Evolutionary conservation across 2,113 vertebrate genomes (phyloP).

Genomic region (Osmerus mordax): DNA sequence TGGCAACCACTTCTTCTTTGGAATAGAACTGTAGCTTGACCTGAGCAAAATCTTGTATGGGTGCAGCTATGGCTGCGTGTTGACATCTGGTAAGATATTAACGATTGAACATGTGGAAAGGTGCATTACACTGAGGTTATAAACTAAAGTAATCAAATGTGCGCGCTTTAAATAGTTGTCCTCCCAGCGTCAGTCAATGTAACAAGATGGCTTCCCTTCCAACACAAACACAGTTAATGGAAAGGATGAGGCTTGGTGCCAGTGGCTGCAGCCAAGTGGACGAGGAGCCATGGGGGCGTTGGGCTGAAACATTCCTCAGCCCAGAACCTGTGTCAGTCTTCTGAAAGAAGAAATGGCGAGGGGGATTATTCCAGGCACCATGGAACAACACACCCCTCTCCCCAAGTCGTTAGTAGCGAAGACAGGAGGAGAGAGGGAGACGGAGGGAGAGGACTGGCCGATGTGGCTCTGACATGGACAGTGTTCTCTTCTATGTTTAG

Average conservation of each 20-base stretch:
- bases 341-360: background rate
- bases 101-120: slow-evolving; percentile 29
- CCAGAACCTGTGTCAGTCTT: background rate
- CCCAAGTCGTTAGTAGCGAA: slow-evolving; percentile 3
- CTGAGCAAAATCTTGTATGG: slow-evolving; percentile 19
- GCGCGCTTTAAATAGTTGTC: slow-evolving; percentile 18
- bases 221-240: slow-evolving; percentile 18
- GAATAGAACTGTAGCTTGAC: slow-evolving; percentile 19
- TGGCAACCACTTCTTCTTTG: slow-evolving; percentile 4
- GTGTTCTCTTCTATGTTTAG: background rate
- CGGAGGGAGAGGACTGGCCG: background rate
- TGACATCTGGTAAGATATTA: slow-evolving; percentile 28
- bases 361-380: background rate
- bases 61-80: slow-evolving; percentile 34
- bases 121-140: slow-evolving; percentile 11
- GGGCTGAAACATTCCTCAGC: slow-evolving; percentile 20
- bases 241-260: background rate
- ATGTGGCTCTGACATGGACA: background rate
- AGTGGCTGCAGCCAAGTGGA: slow-evolving; percentile 6
- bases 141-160: slow-evolving; percentile 25
- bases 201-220: slow-evolving; percentile 19
- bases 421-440: background rate
- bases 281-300: background rate
- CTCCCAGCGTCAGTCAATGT: slow-evolving; percentile 21
- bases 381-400: slow-evolving; percentile 11